A percentile compares a stretch with the other conserved stretches of the same genome.
These are phyloP conservation scores for Sphinx pinastri DNA, from an alignment of 2,888 invertebrate genomes.

Conservation along the genomic window DNA sequence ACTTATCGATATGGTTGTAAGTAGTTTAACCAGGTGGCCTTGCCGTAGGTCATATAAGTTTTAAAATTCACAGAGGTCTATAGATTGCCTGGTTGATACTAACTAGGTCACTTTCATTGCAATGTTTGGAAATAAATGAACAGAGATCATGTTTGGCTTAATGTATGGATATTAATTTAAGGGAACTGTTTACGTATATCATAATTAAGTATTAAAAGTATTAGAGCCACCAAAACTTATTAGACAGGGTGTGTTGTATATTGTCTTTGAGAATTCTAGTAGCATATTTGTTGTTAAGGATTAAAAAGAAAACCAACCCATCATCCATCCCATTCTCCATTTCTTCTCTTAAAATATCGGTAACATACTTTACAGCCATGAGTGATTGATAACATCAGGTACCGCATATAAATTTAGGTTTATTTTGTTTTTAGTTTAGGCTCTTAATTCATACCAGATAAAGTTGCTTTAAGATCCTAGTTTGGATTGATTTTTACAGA, in stretches of 20 bases:
- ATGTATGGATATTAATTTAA: neutral
- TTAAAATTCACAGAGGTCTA: constrained; percentile 29
- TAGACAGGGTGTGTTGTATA: neutral
- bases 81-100: neutral
- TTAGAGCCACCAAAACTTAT: too few relatives aligned
- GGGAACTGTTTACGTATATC: neutral
- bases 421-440: too few relatives aligned
- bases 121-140: constrained; percentile 19
- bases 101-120: constrained; percentile 32
- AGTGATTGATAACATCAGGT: too few relatives aligned
- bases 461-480: too few relatives aligned
- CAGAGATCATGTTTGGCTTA: neutral
- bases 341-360: too few relatives aligned
- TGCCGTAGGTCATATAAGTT: constrained; percentile 49
- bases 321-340: too few relatives aligned
- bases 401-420: too few relatives aligned
- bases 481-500: too few relatives aligned
- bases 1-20: constrained; percentile 37
- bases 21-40: constrained; percentile 47
- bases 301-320: too few relatives aligned
- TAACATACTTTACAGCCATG: too few relatives aligned
- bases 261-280: neutral
- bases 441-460: too few relatives aligned
- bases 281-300: too few relatives aligned
- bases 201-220: neutral